These are phyloP conservation scores for Troides oblongomaculatus DNA, from an alignment of 2,888 invertebrate species.

Conservation along the genomic window DNA sequence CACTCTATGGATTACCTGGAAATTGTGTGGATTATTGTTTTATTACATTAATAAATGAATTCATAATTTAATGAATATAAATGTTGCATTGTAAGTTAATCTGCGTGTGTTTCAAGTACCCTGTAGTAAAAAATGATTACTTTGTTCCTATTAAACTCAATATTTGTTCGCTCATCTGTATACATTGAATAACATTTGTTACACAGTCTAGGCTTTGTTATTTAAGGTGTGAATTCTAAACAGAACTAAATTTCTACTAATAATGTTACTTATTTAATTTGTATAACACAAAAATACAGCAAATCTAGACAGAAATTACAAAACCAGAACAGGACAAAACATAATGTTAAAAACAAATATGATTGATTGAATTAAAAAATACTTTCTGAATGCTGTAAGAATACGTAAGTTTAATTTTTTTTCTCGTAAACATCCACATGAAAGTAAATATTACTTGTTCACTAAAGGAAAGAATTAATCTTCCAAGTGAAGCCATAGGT, in stretches of 20 bases:
- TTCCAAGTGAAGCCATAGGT: slow-evolving; percentile 11
- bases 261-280: no score
- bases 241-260: no score
- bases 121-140: not conserved
- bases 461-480: slow-evolving; percentile 16
- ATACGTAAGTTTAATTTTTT: not conserved
- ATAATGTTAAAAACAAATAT: not conserved
- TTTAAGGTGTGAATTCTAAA: no score
- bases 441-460: slow-evolving; percentile 10
- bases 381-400: no score
- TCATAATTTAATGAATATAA: slow-evolving; percentile 26
- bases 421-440: not conserved
- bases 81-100: slow-evolving; percentile 3
- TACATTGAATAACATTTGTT: no score
- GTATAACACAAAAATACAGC: no score
- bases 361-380: no score
- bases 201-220: no score
- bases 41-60: slow-evolving; percentile 24
- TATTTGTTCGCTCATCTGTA: no score
- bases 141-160: no score
- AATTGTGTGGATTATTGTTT: slow-evolving; percentile 45
- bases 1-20: slow-evolving; percentile 43
- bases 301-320: no score
- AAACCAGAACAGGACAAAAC: no score
- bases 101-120: not conserved